phyloP scores from a whole-genome alignment of 2,888 invertebrate genomes.

The Diploptera punctata region DNA sequence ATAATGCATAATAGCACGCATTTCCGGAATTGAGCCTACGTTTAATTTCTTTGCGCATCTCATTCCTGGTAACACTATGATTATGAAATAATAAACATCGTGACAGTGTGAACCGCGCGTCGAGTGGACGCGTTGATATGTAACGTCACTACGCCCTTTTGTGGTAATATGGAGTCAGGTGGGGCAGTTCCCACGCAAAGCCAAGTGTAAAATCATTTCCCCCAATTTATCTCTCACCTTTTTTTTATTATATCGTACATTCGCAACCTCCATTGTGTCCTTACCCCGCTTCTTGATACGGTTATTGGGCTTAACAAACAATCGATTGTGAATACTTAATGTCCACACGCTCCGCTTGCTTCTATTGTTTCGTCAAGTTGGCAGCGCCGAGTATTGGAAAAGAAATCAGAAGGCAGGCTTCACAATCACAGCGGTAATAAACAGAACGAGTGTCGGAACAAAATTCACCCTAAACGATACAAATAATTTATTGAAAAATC shows the following conservation, averaged over 20 bases:
- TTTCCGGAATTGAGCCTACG: too few relatives aligned
- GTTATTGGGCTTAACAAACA: slow-evolving; percentile 22
- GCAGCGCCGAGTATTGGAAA: neutral
- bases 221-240: slow-evolving; percentile 29
- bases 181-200: slow-evolving; percentile 18
- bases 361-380: neutral
- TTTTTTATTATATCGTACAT: slow-evolving; percentile 8
- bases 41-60: too few relatives aligned
- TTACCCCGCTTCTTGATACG: slow-evolving; percentile 13
- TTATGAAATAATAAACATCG: too few relatives aligned
- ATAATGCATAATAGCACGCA: too few relatives aligned
- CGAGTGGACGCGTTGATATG: neutral
- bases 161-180: slow-evolving; percentile 6
- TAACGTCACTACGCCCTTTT: slow-evolving; percentile 8
- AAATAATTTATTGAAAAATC: too few relatives aligned
- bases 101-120: slow-evolving; percentile 13
- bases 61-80: too few relatives aligned
- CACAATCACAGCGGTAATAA: too few relatives aligned
- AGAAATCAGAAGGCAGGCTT: slow-evolving; percentile 7
- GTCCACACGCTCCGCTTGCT: slow-evolving; percentile 12
- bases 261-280: neutral
- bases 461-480: too few relatives aligned
- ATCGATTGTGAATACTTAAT: slow-evolving; percentile 23
- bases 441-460: too few relatives aligned
- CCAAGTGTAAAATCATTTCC: slow-evolving; percentile 30